Conservation (phyloP, 2,888 invertebrate species). For the Pachycephus smyrnensis region DNA sequence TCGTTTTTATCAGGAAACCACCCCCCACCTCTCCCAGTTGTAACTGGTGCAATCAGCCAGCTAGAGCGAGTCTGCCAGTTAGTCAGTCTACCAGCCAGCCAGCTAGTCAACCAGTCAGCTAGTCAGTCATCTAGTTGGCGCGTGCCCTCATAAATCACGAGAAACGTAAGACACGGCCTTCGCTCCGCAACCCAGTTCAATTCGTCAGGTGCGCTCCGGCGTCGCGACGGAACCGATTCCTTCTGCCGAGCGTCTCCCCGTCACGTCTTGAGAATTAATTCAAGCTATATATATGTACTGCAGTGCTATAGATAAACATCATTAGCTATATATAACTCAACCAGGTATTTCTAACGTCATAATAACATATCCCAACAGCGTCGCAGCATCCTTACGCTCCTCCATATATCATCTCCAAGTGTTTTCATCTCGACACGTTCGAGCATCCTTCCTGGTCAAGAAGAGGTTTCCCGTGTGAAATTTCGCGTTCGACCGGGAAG, state of each 20-base stretch:
- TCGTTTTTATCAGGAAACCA: background rate
- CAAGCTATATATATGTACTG: too few species aligned
- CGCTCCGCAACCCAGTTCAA: background rate
- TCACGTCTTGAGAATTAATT: too few species aligned
- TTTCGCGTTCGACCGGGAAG: slow-evolving; percentile 26
- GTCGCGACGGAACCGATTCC: background rate
- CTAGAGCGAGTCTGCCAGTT: background rate
- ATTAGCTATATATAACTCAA: background rate
- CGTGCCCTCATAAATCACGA: background rate
- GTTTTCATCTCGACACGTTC: background rate
- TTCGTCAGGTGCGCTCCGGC: background rate
- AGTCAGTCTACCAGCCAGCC: too few species aligned
- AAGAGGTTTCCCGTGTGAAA: slow-evolving; percentile 35
- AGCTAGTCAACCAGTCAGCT: too few species aligned
- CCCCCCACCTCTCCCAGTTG: too few species aligned
- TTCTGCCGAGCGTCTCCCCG: background rate
- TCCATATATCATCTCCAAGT: background rate
- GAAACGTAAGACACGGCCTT: background rate
- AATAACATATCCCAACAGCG: background rate
- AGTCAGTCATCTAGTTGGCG: background rate
- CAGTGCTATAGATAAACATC: background rate
- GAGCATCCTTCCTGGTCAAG: slow-evolving; percentile 18
- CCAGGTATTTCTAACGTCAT: background rate
- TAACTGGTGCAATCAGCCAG: background rate
- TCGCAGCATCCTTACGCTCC: background rate